Base-by-base conservation (phyloP, 2,113 vertebrate genomes). In the Nothoprocta perdicaria region DNA sequence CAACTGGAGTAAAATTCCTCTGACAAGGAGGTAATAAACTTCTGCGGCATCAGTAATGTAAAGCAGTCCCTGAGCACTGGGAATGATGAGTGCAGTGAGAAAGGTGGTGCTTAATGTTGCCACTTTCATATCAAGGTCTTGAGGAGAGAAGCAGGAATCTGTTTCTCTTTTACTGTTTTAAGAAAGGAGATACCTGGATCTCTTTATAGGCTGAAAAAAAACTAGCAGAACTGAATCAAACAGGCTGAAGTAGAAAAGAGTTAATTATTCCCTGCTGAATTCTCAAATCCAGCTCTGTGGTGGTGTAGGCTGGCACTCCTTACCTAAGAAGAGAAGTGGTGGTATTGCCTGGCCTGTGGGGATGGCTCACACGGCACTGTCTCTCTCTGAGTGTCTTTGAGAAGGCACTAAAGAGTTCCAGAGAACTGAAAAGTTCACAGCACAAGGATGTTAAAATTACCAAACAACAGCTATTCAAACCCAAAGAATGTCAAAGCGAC, bases 1-100 rank as follows among this genome's bases (percentile, higher is more conserved):
- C 97, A 99, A 99, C 97, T 99, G 99, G 99, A 97, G 96, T 88
- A 99, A 99, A 97, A 99, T 99, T 91, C 99, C 99, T 3, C 98
- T 99, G 74, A 99, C 98, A 12, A 98, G 97, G 95, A 99, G 99
- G 99, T 99, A 97, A 94, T 15, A 55, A 29, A 27, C 31, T 57
- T 38, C 57, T 68, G 43, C 67, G 26, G 5, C 23, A 12, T 43
- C 0, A 1, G 23, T 29, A 45, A 2, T 41, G 35, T 26, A 14
- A 14, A 53, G 2, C 6, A 22, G 10, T 61, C 41, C 41, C 27
- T 6, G 0, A 2, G 45, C 33, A 1, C 38, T 46, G 40, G 67
- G 11, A 60, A 9, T 9, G 31, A 45, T 45, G 35, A 66, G n/a
- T n/a, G 84, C 41, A 19, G 23, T 12, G 63, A 31, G 79, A 38